Conservation (phyloP, 2,888 invertebrate species). For the Cartodere bifasciata region DNA sequence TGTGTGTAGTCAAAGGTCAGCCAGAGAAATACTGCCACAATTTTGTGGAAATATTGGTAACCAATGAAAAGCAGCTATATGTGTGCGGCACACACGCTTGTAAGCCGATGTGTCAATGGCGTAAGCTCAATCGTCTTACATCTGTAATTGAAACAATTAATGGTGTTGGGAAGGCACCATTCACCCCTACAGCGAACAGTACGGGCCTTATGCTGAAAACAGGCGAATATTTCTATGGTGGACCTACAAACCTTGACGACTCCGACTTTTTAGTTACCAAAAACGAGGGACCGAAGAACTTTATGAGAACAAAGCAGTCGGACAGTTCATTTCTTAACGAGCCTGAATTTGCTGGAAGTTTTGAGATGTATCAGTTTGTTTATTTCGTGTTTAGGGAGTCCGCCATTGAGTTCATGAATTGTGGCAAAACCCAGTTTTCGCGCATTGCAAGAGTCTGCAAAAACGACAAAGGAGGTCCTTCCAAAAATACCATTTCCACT, state of each 20-base stretch:
- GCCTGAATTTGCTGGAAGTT: constrained; percentile 85
- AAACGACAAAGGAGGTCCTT: constrained; percentile 70
- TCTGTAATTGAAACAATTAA: constrained; percentile 54
- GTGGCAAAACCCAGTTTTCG: constrained; percentile 83
- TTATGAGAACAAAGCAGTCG: constrained; percentile 64
- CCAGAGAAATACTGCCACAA: constrained; percentile 77
- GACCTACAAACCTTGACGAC: constrained; percentile 73
- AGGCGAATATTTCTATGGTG: constrained; percentile 69
- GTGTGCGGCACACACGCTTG: constrained; percentile 88
- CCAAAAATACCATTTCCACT: constrained; percentile 84
- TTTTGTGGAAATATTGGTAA: constrained; percentile 73
- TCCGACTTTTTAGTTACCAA: constrained; percentile 46
- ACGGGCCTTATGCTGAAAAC: constrained; percentile 63
- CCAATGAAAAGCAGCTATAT: constrained; percentile 66
- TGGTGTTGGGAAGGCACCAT: constrained; percentile 77
- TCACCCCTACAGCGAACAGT: constrained; percentile 73
- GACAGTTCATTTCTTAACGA: constrained; percentile 83
- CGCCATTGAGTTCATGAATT: constrained; percentile 86
- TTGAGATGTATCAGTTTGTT: constrained; percentile 76
- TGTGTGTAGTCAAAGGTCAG: constrained; percentile 82
- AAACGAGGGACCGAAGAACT: constrained; percentile 26
- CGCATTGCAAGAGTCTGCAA: constrained; percentile 86
- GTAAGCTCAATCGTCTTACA: constrained; percentile 72
- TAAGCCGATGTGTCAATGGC: constrained; percentile 79
- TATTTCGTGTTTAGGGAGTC: constrained; percentile 86